Evolutionary conservation across 2,888 invertebrate species (phyloP).

Genomic region (Unio pictorum): DNA sequence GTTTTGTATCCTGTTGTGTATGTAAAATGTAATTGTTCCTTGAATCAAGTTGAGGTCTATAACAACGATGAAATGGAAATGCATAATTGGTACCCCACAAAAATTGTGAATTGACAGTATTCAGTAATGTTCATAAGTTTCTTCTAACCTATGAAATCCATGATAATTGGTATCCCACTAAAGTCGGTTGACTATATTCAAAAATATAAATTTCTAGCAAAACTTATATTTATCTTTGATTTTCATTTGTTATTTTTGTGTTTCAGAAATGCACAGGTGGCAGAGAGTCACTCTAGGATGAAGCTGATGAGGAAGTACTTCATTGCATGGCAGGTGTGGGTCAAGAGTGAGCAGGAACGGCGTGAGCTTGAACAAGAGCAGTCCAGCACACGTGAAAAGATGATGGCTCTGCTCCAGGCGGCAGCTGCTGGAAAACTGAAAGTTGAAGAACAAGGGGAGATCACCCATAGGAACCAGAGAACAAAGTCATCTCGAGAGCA

Average conservation of each 20-base stretch:
- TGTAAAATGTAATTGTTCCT: too few species aligned
- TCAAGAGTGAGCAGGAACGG: conserved; percentile 50
- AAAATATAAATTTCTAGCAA: too few species aligned
- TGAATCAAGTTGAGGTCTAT: too few species aligned
- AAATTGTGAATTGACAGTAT: too few species aligned
- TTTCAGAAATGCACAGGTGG: conserved; percentile 56
- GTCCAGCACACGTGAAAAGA: conserved; percentile 61
- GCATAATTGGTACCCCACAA: too few species aligned
- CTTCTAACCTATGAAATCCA: too few species aligned
- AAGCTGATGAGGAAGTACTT: conserved; percentile 53
- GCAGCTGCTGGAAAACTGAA: conserved; percentile 60
- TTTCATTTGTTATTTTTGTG: neutral
- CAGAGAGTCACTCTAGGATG: conserved; percentile 49
- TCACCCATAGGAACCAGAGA: neutral
- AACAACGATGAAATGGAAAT: too few species aligned
- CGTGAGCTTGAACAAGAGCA: conserved; percentile 54
- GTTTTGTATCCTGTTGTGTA: too few species aligned
- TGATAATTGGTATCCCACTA: too few species aligned
- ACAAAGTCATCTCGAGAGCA: conserved; percentile 3
- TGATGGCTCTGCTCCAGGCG: conserved; percentile 65
- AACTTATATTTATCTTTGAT: too few species aligned
- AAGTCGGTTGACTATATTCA: too few species aligned
- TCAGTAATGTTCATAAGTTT: too few species aligned
- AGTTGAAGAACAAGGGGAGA: conserved; percentile 16
- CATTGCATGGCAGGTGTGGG: conserved; percentile 56